phyloP scores from a whole-genome alignment of 2,797 vertebrate genomes.

The Tapirus indicus region DNA sequence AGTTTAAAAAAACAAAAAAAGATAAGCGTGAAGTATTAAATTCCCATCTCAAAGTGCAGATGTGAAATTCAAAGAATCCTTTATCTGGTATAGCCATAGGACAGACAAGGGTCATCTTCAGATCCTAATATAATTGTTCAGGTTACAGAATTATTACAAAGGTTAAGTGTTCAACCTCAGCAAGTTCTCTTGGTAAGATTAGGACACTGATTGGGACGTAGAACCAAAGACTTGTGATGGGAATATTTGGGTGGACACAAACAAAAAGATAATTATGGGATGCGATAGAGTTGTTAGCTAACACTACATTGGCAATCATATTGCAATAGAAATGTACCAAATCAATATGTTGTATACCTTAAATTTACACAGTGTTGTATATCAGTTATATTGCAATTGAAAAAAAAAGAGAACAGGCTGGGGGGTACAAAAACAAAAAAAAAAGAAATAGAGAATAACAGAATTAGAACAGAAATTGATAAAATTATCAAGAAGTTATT shows the following conservation, averaged over 20 bases:
- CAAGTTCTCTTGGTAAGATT: background rate
- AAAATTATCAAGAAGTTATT: background rate
- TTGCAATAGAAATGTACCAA: background rate
- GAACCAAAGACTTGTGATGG: background rate
- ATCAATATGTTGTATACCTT: background rate
- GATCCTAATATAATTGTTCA: background rate
- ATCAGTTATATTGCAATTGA: background rate
- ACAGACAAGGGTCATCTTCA: background rate
- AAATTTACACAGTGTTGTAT: background rate
- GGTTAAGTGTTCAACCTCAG: background rate
- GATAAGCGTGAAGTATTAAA: background rate
- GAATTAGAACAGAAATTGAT: background rate
- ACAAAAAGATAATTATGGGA: background rate
- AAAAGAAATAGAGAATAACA: background rate
- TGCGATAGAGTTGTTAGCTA: background rate
- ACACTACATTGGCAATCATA: background rate
- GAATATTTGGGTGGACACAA: background rate
- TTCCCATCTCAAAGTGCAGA: conserved; percentile 44
- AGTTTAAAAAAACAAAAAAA: background rate
- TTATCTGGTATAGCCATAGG: background rate
- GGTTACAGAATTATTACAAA: background rate
- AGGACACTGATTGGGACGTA: background rate
- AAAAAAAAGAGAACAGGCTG: background rate
- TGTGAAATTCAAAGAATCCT: background rate
- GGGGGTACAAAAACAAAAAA: background rate